Evolutionary conservation across 2,888 invertebrate genomes (phyloP).

Genomic region (Sphaerophoria rueppellii): DNA sequence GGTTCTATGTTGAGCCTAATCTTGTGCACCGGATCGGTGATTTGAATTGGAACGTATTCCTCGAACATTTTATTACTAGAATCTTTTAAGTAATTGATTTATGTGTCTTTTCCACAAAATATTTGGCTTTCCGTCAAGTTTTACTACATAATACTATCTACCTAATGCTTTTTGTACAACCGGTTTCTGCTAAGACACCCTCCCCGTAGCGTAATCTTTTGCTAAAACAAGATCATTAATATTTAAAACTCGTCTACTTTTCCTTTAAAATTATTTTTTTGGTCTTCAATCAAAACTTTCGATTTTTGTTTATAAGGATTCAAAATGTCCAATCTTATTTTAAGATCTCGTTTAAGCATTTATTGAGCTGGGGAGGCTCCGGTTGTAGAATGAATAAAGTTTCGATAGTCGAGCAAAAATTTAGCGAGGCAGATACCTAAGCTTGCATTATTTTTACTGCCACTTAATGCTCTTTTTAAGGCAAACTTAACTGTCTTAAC

Average conservation of each 20-base stretch:
- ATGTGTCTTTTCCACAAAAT: slow-evolving; percentile 5
- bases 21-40: neutral
- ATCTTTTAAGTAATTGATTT: slow-evolving; percentile 1
- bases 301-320: slow-evolving; percentile 12
- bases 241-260: neutral
- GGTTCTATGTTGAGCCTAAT: neutral
- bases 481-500: slow-evolving; percentile 13
- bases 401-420: slow-evolving; percentile 16
- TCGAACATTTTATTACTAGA: slow-evolving; percentile 1
- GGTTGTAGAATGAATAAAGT: slow-evolving; percentile 15
- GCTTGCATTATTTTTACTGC: neutral
- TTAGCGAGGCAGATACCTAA: slow-evolving; percentile 1
- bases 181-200: slow-evolving; percentile 15
- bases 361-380: slow-evolving; percentile 4
- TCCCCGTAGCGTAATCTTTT: slow-evolving; percentile 8
- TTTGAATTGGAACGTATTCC: slow-evolving; percentile 12
- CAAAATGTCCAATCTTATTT: slow-evolving; percentile 17
- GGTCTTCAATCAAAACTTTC: neutral
- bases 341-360: slow-evolving; percentile 12
- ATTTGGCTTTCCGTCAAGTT: neutral
- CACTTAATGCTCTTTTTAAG: slow-evolving; percentile 13
- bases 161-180: slow-evolving; percentile 22
- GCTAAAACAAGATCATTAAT: neutral
- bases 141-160: slow-evolving; percentile 18
- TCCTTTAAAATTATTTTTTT: slow-evolving; percentile 1